phyloP scores from a whole-genome alignment of 2,888 invertebrate species.

The Hypolimnas misippus region DNA sequence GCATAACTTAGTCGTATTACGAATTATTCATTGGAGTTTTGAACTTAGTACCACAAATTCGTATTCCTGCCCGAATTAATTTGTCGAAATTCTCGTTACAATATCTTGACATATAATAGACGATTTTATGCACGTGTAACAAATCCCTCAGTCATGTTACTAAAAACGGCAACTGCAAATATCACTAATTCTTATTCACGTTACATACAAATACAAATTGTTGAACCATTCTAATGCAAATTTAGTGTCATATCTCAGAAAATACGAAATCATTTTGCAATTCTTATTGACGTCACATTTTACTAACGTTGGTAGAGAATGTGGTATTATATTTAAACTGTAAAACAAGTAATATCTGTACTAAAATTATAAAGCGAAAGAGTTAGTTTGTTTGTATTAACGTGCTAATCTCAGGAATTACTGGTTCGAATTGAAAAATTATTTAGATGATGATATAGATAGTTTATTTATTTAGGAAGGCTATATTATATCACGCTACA shows the following conservation, averaged over 20 bases:
- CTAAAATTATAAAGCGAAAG: neutral
- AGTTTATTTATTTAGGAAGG: too few relatives aligned
- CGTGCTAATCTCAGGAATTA: too few relatives aligned
- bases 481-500: too few relatives aligned
- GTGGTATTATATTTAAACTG: neutral
- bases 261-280: constrained; percentile 45
- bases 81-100: too few relatives aligned
- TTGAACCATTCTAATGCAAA: constrained; percentile 47
- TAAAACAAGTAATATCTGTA: neutral
- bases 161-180: neutral
- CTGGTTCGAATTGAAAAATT: too few relatives aligned
- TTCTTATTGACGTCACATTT: constrained; percentile 51
- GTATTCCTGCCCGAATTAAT: too few relatives aligned
- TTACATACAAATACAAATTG: constrained; percentile 16
- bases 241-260: constrained; percentile 49
- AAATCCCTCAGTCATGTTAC: neutral
- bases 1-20: too few relatives aligned
- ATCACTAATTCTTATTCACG: constrained; percentile 1
- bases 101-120: too few relatives aligned
- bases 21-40: too few relatives aligned
- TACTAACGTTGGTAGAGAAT: neutral
- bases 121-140: neutral
- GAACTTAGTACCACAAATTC: too few relatives aligned
- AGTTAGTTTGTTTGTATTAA: neutral
- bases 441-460: too few relatives aligned